Conservation (phyloP, 2,888 invertebrate species). For the Synergus laeviventris region DNA sequence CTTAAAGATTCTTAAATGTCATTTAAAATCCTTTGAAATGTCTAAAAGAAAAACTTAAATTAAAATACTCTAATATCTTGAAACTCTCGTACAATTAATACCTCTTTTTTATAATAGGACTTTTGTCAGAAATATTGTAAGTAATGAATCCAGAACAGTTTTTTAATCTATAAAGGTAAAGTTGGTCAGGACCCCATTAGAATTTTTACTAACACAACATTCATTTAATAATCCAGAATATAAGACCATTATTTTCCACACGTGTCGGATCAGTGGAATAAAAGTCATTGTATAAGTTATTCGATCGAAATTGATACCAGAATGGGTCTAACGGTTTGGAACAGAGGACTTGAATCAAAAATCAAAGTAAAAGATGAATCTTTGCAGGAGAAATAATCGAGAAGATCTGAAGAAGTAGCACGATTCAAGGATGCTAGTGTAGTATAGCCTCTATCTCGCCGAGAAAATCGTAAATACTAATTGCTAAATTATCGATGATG, state of each 20-base stretch:
- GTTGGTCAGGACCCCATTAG: no score
- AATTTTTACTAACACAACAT: neutral
- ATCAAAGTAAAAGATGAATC: neutral
- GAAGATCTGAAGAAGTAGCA: slow-evolving; percentile 39
- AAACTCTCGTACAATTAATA: no score
- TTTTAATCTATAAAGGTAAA: no score
- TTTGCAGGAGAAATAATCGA: neutral
- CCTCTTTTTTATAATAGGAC: no score
- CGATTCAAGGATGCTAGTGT: slow-evolving; percentile 40
- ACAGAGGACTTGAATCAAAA: neutral
- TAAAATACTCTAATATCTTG: no score
- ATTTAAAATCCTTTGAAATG: no score
- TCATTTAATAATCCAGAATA: neutral
- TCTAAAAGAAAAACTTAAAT: no score
- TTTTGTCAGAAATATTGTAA: no score
- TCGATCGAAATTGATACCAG: neutral
- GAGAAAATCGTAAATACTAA: slow-evolving; percentile 52
- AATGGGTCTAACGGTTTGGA: neutral
- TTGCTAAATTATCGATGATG: slow-evolving; percentile 65
- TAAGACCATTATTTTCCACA: neutral
- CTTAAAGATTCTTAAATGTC: no score
- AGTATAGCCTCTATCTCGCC: slow-evolving; percentile 42
- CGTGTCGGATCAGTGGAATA: neutral
- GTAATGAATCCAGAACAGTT: no score
- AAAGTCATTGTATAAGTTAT: neutral